Conservation (phyloP, 2,888 invertebrate genomes). For the Philopedon plagiatum region DNA sequence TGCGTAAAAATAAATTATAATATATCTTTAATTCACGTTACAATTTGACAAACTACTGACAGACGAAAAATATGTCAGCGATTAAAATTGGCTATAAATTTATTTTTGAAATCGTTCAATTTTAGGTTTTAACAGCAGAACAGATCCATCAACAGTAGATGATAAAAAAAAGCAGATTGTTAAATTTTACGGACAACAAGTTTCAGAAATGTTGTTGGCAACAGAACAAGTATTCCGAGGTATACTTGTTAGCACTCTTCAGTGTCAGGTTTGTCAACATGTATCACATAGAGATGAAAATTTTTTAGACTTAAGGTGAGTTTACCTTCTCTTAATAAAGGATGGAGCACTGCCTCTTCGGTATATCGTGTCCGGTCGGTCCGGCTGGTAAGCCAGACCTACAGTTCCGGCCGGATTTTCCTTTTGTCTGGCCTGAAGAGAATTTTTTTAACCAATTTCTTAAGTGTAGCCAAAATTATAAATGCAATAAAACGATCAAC, state of each 20-base stretch:
- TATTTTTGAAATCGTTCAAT: not conserved
- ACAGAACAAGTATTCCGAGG: conserved; percentile 96
- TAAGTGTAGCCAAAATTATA: too few relatives aligned
- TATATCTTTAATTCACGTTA: too few relatives aligned
- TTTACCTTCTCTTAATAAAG: not conserved
- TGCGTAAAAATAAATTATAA: too few relatives aligned
- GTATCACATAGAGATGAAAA: conserved; percentile 91
- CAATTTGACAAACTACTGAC: too few relatives aligned
- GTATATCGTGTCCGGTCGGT: too few relatives aligned
- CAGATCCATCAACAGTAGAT: conserved; percentile 83
- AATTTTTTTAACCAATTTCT: too few relatives aligned
- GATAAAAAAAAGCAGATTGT: conserved; percentile 82
- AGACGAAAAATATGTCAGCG: too few relatives aligned
- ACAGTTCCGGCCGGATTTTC: too few relatives aligned
- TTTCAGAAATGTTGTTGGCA: conserved; percentile 81
- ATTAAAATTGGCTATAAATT: conserved; percentile 50
- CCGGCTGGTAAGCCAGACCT: too few relatives aligned
- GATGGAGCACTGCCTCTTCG: too few relatives aligned
- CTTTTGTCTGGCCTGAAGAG: too few relatives aligned
- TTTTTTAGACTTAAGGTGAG: conserved; percentile 85
- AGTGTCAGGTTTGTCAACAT: conserved; percentile 91
- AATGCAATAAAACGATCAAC: too few relatives aligned
- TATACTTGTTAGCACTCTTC: conserved; percentile 88
- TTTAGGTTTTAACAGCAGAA: conserved; percentile 74
- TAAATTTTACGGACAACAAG: conserved; percentile 88